A percentile compares a stretch with the other conserved stretches of the same genome.
phyloP scores from a whole-genome alignment of 2,888 invertebrate species.

The Empis stercorea region DNA sequence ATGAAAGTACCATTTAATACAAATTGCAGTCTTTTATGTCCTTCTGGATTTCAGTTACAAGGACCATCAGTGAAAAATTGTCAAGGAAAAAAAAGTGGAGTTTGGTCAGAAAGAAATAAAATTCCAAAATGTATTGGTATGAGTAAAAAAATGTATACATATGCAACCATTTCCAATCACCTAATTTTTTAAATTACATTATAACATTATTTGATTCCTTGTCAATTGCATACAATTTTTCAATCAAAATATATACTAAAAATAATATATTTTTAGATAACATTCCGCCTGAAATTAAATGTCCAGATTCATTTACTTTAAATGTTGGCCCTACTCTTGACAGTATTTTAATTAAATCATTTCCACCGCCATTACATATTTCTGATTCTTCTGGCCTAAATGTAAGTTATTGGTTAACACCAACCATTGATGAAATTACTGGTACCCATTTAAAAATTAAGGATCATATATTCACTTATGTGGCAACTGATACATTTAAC shows the following conservation, averaged over 20 bases:
- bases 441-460: constrained; percentile 45
- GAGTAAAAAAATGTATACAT: constrained; percentile 6
- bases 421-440: constrained; percentile 37
- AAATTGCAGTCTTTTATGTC: constrained; percentile 44
- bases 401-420: constrained; percentile 44
- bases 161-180: too few relatives aligned
- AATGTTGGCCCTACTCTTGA: constrained; percentile 9
- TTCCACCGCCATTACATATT: constrained; percentile 12
- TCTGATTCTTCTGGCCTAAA: constrained; percentile 45
- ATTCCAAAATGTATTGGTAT: constrained; percentile 38
- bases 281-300: constrained; percentile 10
- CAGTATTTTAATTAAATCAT: constrained; percentile 4
- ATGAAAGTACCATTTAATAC: constrained; percentile 45
- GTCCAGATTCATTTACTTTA: constrained; percentile 8
- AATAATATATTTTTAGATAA: constrained; percentile 4
- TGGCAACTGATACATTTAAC: constrained; percentile 46
- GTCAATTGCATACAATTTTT: constrained; percentile 2
- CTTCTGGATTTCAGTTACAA: constrained; percentile 43
- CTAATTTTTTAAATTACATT: too few relatives aligned
- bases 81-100: constrained; percentile 39
- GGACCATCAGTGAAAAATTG: constrained; percentile 44
- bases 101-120: constrained; percentile 40
- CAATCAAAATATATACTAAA: neutral
- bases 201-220: too few relatives aligned
- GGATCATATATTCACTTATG: constrained; percentile 43